phyloP scores from a whole-genome alignment of 2,113 vertebrate genomes.

The Grus americana region DNA sequence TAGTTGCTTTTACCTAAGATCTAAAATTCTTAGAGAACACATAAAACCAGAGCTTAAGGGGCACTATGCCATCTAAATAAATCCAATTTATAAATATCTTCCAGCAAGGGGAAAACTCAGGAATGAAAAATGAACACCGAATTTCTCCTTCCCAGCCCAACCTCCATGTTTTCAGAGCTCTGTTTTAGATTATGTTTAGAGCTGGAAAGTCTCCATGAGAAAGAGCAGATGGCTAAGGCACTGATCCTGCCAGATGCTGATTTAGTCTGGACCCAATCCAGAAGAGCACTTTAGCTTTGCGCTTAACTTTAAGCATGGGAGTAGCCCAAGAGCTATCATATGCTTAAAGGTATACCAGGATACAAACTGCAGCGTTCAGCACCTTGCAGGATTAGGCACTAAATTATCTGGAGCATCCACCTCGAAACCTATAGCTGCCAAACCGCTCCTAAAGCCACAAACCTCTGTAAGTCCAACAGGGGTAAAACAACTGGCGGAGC shows the following conservation, averaged over 20 bases:
- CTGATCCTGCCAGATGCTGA: conserved; percentile 54
- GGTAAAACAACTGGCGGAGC: not conserved
- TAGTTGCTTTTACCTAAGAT: not conserved
- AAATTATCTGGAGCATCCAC: not conserved
- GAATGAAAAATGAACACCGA: not conserved
- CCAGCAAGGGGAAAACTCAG: not conserved
- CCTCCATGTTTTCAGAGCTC: conserved; percentile 10
- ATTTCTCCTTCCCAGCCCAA: conserved; percentile 8
- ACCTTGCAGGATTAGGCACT: not conserved
- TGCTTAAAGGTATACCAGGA: not conserved
- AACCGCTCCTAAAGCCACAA: not conserved
- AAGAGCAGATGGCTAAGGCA: conserved; percentile 50
- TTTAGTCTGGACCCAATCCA: conserved; percentile 30
- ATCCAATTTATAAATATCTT: not conserved
- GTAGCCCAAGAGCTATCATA: not conserved
- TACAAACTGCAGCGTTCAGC: not conserved
- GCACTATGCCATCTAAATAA: not conserved
- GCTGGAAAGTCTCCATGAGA: conserved; percentile 56
- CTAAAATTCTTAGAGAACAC: not conserved
- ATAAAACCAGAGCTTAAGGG: not conserved
- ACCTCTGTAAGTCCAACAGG: not conserved
- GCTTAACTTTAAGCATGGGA: not conserved
- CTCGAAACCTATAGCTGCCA: not conserved
- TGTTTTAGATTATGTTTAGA: conserved; percentile 39
- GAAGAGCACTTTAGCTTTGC: conserved; percentile 15